These are phyloP conservation scores for Siderastrea siderea DNA, from an alignment of 92 coral and sea anemone genomes.

Conservation along the genomic window DNA sequence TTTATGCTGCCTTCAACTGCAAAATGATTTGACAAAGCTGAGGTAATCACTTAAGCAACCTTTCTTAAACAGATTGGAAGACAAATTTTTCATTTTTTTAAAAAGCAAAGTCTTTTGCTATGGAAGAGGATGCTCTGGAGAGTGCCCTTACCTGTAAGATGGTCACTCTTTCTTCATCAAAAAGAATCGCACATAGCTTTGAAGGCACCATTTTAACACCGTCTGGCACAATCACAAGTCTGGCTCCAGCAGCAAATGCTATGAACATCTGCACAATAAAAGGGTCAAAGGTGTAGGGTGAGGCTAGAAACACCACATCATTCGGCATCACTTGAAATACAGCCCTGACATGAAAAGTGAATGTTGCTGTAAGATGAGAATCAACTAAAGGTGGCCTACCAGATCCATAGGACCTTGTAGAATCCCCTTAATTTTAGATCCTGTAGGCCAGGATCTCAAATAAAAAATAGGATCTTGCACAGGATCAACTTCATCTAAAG, in stretches of 20 bases:
- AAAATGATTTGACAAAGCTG: too few species aligned
- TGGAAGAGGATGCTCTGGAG: neutral
- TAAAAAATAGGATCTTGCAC: too few species aligned
- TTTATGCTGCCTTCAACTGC: too few species aligned
- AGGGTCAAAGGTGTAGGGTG: constrained; percentile 99
- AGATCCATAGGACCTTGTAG: too few species aligned
- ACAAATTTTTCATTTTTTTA: neutral
- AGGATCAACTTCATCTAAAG: too few species aligned
- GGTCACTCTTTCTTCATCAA: constrained; percentile 84
- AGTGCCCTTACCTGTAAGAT: constrained; percentile 82
- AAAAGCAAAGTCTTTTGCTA: too few species aligned
- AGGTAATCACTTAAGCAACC: too few species aligned
- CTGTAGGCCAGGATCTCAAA: too few species aligned
- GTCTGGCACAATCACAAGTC: constrained; percentile 81
- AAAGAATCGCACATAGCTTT: constrained; percentile 70
- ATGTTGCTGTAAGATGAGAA: too few species aligned
- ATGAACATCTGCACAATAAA: constrained; percentile 91
- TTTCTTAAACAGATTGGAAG: too few species aligned
- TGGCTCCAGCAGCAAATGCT: constrained; percentile 83
- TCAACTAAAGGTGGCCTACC: too few species aligned
- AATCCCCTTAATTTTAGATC: too few species aligned
- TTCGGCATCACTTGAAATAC: constrained; percentile 73
- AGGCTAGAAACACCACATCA: constrained; percentile 83
- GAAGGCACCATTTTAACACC: constrained; percentile 72
- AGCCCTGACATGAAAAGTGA: neutral